Conservation (phyloP, 2,113 vertebrate genomes). For the Oreochromis tanganicae region DNA sequence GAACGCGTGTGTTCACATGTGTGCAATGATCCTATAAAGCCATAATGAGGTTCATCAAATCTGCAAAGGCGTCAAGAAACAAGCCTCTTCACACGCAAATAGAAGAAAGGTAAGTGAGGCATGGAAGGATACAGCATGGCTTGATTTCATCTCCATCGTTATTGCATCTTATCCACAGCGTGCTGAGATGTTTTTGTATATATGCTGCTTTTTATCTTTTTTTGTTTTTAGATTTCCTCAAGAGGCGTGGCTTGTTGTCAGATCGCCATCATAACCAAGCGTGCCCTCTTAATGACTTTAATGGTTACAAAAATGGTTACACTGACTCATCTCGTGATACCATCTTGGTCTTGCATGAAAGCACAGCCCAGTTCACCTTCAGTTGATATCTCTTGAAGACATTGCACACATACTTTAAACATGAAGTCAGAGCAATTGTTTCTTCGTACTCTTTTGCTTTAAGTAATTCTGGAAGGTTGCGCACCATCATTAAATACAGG, state of each 20-base stretch:
- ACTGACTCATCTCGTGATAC: not conserved
- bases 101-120: not conserved
- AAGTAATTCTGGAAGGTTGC: not conserved
- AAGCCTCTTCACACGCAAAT: constrained; percentile 43
- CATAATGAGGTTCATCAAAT: constrained; percentile 54
- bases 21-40: constrained; percentile 23
- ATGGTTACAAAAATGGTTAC: not conserved
- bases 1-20: not conserved
- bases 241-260: not conserved
- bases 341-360: not conserved
- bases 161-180: not conserved
- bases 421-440: not conserved
- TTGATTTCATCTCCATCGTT: not conserved
- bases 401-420: not conserved
- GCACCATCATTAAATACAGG: not conserved
- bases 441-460: not conserved
- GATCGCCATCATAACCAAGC: not conserved
- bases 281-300: not conserved
- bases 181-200: not conserved
- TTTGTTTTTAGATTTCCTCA: not conserved
- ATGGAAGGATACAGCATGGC: not conserved
- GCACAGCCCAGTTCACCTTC: not conserved
- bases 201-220: not conserved
- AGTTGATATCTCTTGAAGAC: not conserved
- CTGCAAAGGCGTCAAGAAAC: constrained; percentile 4